These are phyloP conservation scores for Caenorhabditis macrosperma DNA, from an alignment of 2,888 invertebrate genomes.

Conservation along the genomic window DNA sequence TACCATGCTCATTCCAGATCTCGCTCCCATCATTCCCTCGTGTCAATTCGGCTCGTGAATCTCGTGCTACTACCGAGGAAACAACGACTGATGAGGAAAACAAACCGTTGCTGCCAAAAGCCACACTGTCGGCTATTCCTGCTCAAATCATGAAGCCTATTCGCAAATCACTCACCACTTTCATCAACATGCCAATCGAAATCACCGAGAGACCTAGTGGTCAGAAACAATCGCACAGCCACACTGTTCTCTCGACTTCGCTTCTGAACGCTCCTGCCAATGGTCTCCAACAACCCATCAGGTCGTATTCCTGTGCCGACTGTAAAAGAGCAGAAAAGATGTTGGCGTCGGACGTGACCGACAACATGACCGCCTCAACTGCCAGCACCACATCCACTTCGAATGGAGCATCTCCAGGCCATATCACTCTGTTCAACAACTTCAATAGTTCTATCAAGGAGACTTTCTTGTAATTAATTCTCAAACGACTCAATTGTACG, in stretches of 20 bases:
- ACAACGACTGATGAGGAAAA: conserved; percentile 63
- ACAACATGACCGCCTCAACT: conserved; percentile 61
- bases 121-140: neutral
- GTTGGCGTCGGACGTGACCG: conserved; percentile 47
- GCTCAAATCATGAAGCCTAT: conserved; percentile 6
- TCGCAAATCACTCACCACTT: conserved; percentile 42
- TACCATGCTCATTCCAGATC: conserved; percentile 30
- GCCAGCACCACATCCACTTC: conserved; percentile 46
- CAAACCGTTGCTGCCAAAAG: conserved; percentile 41
- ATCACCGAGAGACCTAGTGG: neutral
- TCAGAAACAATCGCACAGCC: conserved; percentile 6
- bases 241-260: conserved; percentile 23
- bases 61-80: conserved; percentile 64
- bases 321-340: conserved; percentile 62
- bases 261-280: neutral
- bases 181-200: conserved; percentile 26
- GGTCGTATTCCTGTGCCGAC: conserved; percentile 62
- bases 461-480: conserved; percentile 60
- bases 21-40: conserved; percentile 53
- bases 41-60: conserved; percentile 28
- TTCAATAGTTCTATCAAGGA: conserved; percentile 62
- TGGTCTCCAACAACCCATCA: conserved; percentile 7
- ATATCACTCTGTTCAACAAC: conserved; percentile 52
- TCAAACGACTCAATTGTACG: neutral
- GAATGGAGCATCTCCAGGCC: conserved; percentile 31